Percentiles rank a stretch among this genome's conserved stretches.
Conservation (phyloP, 2,113 vertebrate genomes). For the Cettia cetti region DNA sequence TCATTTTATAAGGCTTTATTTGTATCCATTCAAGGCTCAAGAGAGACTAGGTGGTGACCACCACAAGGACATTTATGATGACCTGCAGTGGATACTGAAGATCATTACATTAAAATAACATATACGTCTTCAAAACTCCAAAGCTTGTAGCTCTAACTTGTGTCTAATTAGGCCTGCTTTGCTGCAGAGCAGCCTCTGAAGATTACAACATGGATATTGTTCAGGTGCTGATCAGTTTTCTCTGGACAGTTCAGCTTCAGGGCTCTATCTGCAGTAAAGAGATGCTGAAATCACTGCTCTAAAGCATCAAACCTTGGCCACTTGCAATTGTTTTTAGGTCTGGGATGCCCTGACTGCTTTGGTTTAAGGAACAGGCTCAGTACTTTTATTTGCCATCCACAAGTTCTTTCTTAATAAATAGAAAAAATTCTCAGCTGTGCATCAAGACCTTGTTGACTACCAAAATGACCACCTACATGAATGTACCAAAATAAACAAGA, state of each 20-base stretch:
- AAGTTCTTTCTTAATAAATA: neutral
- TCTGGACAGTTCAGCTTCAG: neutral
- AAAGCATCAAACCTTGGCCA: neutral
- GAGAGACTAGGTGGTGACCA: neutral
- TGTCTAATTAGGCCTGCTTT: too few species aligned
- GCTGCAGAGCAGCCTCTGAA: neutral
- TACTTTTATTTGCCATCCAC: neutral
- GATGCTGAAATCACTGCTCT: neutral
- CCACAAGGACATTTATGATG: neutral
- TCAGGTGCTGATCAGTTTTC: neutral
- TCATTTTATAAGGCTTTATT: neutral
- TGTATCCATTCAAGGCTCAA: neutral
- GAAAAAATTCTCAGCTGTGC: conserved; percentile 39
- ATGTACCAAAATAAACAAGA: neutral
- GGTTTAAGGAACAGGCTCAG: neutral
- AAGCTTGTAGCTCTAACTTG: neutral
- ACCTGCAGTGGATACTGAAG: neutral
- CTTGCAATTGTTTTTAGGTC: neutral
- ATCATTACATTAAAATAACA: neutral
- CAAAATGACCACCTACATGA: neutral
- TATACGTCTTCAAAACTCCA: neutral
- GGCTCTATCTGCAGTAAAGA: neutral
- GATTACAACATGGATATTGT: neutral
- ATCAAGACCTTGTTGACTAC: neutral
- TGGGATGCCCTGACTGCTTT: neutral